These are phyloP conservation scores for Poeciliopsis presidionis DNA, from an alignment of 2,797 vertebrate species.

Conservation along the genomic window DNA sequence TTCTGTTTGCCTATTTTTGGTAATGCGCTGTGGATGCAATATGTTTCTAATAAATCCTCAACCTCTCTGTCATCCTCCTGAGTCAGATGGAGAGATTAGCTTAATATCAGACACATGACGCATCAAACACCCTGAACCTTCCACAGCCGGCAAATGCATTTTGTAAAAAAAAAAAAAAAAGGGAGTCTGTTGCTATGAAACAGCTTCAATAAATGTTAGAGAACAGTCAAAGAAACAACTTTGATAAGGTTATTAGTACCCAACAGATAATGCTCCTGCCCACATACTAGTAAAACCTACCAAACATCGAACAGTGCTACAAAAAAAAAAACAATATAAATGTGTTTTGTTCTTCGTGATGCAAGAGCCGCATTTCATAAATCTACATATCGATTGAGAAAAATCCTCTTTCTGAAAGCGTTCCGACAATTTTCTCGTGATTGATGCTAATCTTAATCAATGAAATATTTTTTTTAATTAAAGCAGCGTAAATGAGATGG, in stretches of 20 bases:
- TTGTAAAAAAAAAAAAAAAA: not conserved
- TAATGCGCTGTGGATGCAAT: slow-evolving; percentile 5
- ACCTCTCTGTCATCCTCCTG: slow-evolving; percentile 12
- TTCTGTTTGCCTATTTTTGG: slow-evolving; percentile 2
- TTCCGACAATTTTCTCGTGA: slow-evolving; percentile 10
- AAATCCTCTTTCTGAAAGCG: slow-evolving; percentile 15
- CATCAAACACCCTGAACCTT: slow-evolving; percentile 22
- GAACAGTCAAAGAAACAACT: not conserved
- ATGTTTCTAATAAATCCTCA: slow-evolving; percentile 9
- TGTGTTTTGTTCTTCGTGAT: not conserved
- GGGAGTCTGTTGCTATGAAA: slow-evolving; percentile 19
- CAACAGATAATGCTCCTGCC: not conserved
- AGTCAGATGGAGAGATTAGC: not conserved
- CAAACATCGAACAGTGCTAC: not conserved
- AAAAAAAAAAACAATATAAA: not conserved
- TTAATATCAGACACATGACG: slow-evolving; percentile 24
- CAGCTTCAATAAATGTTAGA: not conserved
- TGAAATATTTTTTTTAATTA: slow-evolving; percentile 54
- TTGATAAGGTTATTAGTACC: not conserved
- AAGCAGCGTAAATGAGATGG: slow-evolving; percentile 50
- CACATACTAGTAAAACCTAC: not conserved
- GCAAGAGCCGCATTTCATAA: slow-evolving; percentile 5
- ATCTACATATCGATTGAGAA: slow-evolving; percentile 29
- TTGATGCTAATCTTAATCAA: slow-evolving; percentile 43
- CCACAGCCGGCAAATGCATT: slow-evolving; percentile 10